A percentile compares a stretch with the other conserved stretches of the same genome.
phyloP scores from a whole-genome alignment of 2,888 invertebrate species.

The Chrysodeixis includens region DNA sequence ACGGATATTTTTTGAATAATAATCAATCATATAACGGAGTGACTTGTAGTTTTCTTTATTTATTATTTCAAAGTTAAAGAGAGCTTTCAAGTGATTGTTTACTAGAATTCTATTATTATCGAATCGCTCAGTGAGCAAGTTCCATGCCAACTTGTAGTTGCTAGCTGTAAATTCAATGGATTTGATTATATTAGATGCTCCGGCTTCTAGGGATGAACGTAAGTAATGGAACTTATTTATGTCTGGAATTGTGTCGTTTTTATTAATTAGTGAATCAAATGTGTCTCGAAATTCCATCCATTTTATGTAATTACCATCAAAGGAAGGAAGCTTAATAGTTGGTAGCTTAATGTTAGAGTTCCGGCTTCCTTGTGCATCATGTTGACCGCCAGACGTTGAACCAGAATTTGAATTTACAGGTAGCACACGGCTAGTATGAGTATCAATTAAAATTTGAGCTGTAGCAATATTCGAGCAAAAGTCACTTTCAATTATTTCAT shows the following conservation, averaged over 20 bases:
- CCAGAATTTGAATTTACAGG: background rate
- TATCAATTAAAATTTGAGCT: background rate
- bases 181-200: background rate
- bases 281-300: too few relatives aligned
- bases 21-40: background rate
- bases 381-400: background rate
- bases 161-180: background rate
- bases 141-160: background rate
- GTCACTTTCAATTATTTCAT: slow-evolving; percentile 3
- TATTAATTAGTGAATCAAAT: background rate
- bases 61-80: background rate
- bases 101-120: background rate
- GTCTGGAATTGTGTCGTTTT: background rate
- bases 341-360: background rate
- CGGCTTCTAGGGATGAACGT: background rate
- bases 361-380: background rate
- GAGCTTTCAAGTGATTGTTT: background rate
- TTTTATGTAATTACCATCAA: background rate
- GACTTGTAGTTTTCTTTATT: background rate
- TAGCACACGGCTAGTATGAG: background rate
- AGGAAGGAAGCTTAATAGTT: background rate
- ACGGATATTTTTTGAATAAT: background rate
- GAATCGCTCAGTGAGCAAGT: background rate
- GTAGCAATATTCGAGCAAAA: slow-evolving; percentile 2
- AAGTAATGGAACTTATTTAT: too few relatives aligned